Base-by-base conservation (phyloP, 2,797 vertebrate species). In the Synanceia verrucosa region DNA sequence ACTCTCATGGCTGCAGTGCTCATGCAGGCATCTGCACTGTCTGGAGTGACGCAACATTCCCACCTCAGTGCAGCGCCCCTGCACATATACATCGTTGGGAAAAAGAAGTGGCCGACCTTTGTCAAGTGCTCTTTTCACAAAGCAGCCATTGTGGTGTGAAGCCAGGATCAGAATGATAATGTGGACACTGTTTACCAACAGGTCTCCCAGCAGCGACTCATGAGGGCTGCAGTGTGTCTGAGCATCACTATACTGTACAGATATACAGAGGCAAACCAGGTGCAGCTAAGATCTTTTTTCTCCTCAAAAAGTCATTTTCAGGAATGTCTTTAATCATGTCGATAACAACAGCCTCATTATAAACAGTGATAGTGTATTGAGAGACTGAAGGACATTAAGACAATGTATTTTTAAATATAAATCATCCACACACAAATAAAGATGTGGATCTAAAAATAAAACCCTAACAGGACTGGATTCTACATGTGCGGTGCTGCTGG, bases 1-100 rank as follows among this genome's bases (percentile, higher is more conserved):
- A 92, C 93, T 93, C 89, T 94, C 89, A 91, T 81, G 94, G 94
- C 95, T 96, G 96, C 94, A 92, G 94, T 85, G 89, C 94, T 96
- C 96, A 97, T 97, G 95, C 95, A 94, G 93, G 95, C 97, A 96
- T 97, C 96, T 98, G 96, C 95, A 94, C 94, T 94, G 95, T 97
- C 93, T 94, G 84, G 89, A 88, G 81, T 82, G 81, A 66, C 78
- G 71, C 47, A 77, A 86, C 66, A 77, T 87, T 92, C 87, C 91
- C 90, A 90, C 85, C 89, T 88, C 88, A 68, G 56, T 65, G 79
- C 84, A 86, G 75, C 84, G 82, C 85, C 76, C 78, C 68, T 68
- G 67, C 82, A 87, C 88, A 89, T 63, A 83, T 62, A 87, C 86
- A 91, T 80, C 83, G 95, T 95, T 96, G 95, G 94, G 94, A 95